These are phyloP conservation scores for Bombus haemorrhoidalis DNA, from an alignment of 1,140 invertebrate genomes.

Conservation along the genomic window DNA sequence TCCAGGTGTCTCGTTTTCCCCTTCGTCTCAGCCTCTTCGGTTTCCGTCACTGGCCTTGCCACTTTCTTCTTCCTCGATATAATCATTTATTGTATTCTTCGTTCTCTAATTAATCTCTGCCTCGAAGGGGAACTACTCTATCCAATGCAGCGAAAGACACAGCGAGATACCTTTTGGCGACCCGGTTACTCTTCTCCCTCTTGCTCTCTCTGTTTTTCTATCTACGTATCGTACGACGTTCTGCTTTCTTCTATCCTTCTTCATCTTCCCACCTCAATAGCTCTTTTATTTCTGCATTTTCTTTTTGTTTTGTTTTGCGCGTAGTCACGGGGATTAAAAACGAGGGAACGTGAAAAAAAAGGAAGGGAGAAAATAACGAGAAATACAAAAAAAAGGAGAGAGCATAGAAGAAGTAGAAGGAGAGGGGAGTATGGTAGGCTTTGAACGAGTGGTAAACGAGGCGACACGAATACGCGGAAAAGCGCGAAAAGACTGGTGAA, in stretches of 20 bases:
- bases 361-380: constrained; percentile 36
- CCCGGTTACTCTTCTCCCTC: background rate
- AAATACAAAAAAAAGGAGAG: constrained; percentile 28
- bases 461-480: background rate
- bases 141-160: constrained; percentile 5
- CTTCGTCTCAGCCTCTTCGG: constrained; percentile 61
- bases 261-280: background rate
- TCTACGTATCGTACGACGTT: background rate
- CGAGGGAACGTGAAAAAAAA: constrained; percentile 1
- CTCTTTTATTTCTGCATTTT: background rate
- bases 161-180: constrained; percentile 12
- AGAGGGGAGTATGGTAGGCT: constrained; percentile 31
- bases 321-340: constrained; percentile 53
- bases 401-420: constrained; percentile 10
- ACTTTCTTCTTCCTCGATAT: constrained; percentile 65
- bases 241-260: constrained; percentile 3
- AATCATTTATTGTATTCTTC: constrained; percentile 73
- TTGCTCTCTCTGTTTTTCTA: background rate
- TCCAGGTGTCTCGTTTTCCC: constrained; percentile 49
- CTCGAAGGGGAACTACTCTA: constrained; percentile 36
- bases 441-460: constrained; percentile 37
- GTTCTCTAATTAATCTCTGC: constrained; percentile 69
- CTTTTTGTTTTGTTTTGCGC: background rate
- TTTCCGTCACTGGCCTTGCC: constrained; percentile 55
- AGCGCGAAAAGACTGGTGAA: background rate